Evolutionary conservation across 2,888 invertebrate genomes (phyloP), one percentile per base, ranked within the genome.

Genomic region (Hydropsyche betteni): DNA sequence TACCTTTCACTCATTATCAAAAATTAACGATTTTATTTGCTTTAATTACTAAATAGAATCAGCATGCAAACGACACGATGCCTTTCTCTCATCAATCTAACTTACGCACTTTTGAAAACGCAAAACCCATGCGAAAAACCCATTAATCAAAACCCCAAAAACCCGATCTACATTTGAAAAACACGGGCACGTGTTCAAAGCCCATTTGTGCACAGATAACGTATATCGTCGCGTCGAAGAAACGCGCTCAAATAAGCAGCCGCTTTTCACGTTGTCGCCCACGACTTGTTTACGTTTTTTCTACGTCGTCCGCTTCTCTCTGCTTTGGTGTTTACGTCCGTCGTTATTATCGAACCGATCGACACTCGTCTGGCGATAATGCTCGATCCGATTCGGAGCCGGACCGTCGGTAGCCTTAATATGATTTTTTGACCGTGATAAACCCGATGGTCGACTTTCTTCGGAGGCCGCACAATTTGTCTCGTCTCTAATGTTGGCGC

Each of bases 401-500:
- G 14, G 33, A 10, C 14, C 10, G 50, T n/a, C 68, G 50, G 50
- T 79, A 77, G 69, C 79, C 79, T 79, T 79, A 76, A 79, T 79
- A 77, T 58, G 68, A 76, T 75, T 76, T 77, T 69, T 74, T 77
- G 79, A 70, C 75, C 75, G 76, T 69, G 61, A 61, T 74, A 79
- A 79, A 77, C 77, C 77, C 44, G 79, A 78, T 51, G 50, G 55
- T 70, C 77, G 58, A 78, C 79, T 79, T 79, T 79, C 79, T 79
- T 79, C 70, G n/a, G 68, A 12, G 14, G 16, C 58, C 55, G 3
- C 36, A 55, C 72, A 55, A 72, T 72, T 72, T 72, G 55, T 72
- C 72, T 58, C 52, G 64, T 4, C 64, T 36, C 36, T 64, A 64
- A 64, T 36, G 64, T 55, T 6, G 55, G n/a, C 55, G n/a, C 55